Evolutionary conservation across 2,797 vertebrate species (phyloP), one percentile per base, ranked within the genome.

Genomic region (Sorex maritimensis): DNA sequence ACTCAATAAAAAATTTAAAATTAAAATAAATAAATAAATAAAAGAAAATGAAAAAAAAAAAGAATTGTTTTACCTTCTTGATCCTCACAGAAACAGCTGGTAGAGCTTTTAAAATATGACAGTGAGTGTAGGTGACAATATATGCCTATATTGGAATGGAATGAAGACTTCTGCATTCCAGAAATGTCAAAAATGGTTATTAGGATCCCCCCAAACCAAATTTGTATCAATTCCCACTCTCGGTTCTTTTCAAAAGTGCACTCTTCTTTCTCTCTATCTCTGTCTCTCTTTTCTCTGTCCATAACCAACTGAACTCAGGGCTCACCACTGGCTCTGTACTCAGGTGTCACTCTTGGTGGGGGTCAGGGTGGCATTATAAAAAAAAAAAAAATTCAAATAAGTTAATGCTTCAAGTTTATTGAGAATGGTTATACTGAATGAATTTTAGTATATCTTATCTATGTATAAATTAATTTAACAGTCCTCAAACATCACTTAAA

Each of bases 401-500:
- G 85, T 65, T 87, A 69, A 85, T 63, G 4, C 8, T 55, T 3
- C 12, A 81, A 17, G 2, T 3, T 81, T 83, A 79, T 65, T 65
- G 65, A 65, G 88, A 71, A 79, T 13, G 34, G 10, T 71, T 74
- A 55, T 44, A 4, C 52, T 72, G 88, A 96, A 49, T 87, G 15
- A 81, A 90, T 28, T 44, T 65, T 24, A 74, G 28, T 34, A n/a
- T 71, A 44, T 71, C 41, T 82, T 58, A 75, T 30, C 71, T 83
- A 77, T 77, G 83, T 73, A 83, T 0, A 92, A 93, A 92, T 74
- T 81, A 78, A 19, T 90, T 0, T 21, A 75, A 17, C 3, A 9
- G 85, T 34, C 52, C 91, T 85, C 0, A 46, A 86, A 87, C 67
- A 82, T 80, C 77, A 84, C n/a, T 78, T 75, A 94, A 55, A 49